Percentiles rank a stretch among this genome's conserved stretches.
Conservation (phyloP, 2,888 invertebrate genomes). For the Epinotia bilunana region DNA sequence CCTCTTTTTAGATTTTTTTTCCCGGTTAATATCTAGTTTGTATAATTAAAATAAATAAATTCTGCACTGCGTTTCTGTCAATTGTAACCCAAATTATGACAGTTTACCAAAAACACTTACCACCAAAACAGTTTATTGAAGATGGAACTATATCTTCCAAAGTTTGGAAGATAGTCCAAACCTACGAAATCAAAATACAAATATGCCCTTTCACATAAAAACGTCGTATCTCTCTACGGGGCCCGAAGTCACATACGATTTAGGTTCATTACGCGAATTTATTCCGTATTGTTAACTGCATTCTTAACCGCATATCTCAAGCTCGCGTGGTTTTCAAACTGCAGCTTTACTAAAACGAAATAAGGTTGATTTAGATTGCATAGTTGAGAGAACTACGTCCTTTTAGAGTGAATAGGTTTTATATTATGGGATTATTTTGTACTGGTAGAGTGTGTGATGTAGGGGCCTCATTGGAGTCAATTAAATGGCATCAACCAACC, state of each 20-base stretch:
- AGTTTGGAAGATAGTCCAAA: too few relatives aligned
- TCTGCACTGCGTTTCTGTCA: too few relatives aligned
- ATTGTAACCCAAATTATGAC: too few relatives aligned
- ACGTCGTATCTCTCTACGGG: not conserved
- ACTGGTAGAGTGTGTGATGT: slow-evolving; percentile 46
- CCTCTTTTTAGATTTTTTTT: too few relatives aligned
- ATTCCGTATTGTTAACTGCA: not conserved
- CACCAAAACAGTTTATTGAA: slow-evolving; percentile 52
- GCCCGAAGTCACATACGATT: not conserved
- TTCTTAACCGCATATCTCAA: not conserved
- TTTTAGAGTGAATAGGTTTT: not conserved
- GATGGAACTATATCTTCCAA: slow-evolving; percentile 51
- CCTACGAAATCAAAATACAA: slow-evolving; percentile 47
- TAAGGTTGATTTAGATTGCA: not conserved
- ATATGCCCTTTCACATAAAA: not conserved
- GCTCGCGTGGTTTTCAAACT: not conserved
- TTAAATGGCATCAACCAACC: slow-evolving; percentile 70
- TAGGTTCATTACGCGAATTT: not conserved
- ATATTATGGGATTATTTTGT: not conserved
- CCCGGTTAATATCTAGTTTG: too few relatives aligned
- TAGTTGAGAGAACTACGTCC: not conserved
- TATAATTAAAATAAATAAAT: too few relatives aligned
- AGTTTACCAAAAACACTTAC: slow-evolving; percentile 8
- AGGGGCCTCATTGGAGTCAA: slow-evolving; percentile 68
- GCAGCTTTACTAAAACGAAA: not conserved